A percentile compares a stretch with the other conserved stretches of the same genome.
Evolutionary conservation across 1,140 invertebrate species (phyloP).

Genomic region (Wiebesia pumilae): DNA sequence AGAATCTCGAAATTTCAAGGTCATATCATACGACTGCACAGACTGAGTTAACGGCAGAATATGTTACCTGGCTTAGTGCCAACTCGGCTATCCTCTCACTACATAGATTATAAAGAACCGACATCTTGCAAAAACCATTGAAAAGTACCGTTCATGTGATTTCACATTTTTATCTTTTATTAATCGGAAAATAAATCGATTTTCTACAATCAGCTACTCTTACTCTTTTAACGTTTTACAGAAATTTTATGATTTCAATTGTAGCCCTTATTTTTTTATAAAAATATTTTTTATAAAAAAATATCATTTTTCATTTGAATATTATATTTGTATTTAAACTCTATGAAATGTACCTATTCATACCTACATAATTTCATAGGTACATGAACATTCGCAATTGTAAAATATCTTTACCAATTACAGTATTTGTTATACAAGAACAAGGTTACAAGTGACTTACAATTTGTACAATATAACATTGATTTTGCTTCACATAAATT

Average conservation of each 20-base stretch:
- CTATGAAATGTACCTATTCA: not conserved
- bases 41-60: slow-evolving; percentile 9
- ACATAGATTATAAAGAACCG: not conserved
- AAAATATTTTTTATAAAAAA: not conserved
- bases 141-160: slow-evolving; percentile 35
- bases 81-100: slow-evolving; percentile 39
- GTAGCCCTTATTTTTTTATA: not conserved
- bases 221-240: not conserved
- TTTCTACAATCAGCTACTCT: not conserved
- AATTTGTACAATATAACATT: too few relatives aligned
- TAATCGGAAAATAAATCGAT: slow-evolving; percentile 4
- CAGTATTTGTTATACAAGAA: too few relatives aligned
- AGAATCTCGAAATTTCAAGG: slow-evolving; percentile 31
- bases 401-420: not conserved
- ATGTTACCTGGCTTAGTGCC: slow-evolving; percentile 41
- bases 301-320: not conserved
- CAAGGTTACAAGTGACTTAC: too few relatives aligned
- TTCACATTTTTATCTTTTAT: slow-evolving; percentile 12
- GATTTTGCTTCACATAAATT: too few relatives aligned
- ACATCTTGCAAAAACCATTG: slow-evolving; percentile 45
- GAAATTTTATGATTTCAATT: not conserved
- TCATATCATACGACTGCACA: not conserved
- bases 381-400: not conserved
- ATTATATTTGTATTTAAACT: not conserved
- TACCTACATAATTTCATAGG: not conserved